Conservation (phyloP, 2,888 invertebrate species). For the Papilio demoleus region DNA sequence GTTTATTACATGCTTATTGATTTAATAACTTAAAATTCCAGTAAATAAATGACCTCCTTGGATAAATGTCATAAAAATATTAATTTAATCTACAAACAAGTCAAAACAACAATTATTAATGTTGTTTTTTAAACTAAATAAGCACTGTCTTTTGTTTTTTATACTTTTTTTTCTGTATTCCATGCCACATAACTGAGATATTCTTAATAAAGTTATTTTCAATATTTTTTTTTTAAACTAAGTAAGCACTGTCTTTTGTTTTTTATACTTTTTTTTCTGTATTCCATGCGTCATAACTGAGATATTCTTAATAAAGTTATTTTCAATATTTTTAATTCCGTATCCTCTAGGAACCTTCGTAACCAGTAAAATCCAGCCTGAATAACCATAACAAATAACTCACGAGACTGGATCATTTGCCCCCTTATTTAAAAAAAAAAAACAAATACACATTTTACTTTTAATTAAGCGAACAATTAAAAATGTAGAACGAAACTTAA, state of each 20-base stretch:
- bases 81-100: slow-evolving; percentile 8
- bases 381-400: no score
- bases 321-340: no score
- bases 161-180: neutral
- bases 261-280: neutral
- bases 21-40: slow-evolving; percentile 10
- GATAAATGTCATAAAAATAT: slow-evolving; percentile 19
- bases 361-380: no score
- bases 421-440: no score
- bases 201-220: no score
- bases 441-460: no score
- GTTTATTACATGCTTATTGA: neutral
- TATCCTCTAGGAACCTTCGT: no score
- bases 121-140: no score
- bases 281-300: neutral
- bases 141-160: neutral
- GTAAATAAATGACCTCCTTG: neutral
- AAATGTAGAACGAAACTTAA: neutral
- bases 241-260: neutral
- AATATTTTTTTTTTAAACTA: no score
- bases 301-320: no score
- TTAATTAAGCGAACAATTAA: no score
- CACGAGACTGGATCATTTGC: no score
- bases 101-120: neutral
- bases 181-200: neutral